Evolutionary conservation across 2,888 invertebrate species (phyloP).

Genomic region (Chrysomela aeneicollis): DNA sequence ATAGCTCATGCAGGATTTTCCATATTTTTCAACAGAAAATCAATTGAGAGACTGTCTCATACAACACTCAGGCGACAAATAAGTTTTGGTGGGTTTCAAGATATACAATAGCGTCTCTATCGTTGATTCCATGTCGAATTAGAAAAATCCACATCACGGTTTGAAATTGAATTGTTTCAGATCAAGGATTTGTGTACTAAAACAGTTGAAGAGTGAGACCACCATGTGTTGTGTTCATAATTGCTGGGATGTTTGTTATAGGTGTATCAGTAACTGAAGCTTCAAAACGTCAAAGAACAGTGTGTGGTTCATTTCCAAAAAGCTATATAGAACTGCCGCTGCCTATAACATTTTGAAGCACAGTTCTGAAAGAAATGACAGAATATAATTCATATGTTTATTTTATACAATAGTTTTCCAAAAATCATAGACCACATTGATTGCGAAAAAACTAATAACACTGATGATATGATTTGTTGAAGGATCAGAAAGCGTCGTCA

Average conservation of each 20-base stretch:
- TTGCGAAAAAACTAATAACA: conserved; percentile 35
- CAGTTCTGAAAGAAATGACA: conserved; percentile 52
- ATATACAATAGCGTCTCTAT: too few relatives aligned
- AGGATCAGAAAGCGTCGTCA: conserved; percentile 39
- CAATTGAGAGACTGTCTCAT: too few relatives aligned
- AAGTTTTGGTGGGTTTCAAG: too few relatives aligned
- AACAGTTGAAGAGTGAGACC: too few relatives aligned
- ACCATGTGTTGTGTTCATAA: too few relatives aligned
- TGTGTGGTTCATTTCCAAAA: conserved; percentile 43
- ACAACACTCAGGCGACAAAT: too few relatives aligned
- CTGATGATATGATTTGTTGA: conserved; percentile 41
- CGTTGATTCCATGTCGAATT: too few relatives aligned
- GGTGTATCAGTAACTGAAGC: conserved; percentile 53
- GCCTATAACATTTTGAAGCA: conserved; percentile 60
- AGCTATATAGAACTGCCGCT: conserved; percentile 62
- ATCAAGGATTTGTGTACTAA: too few relatives aligned
- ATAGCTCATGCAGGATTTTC: too few relatives aligned
- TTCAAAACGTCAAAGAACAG: conserved; percentile 58
- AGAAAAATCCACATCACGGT: too few relatives aligned
- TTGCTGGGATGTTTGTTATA: conserved; percentile 26
- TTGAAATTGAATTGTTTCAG: too few relatives aligned
- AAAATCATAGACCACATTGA: conserved; percentile 30
- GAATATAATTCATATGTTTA: conserved; percentile 46
- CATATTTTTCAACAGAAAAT: too few relatives aligned
- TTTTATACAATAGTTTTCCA: conserved; percentile 26